Percentiles rank a stretch among this genome's conserved stretches.
These are phyloP conservation scores for Python bivittatus DNA, from an alignment of 2,113 vertebrate genomes.

Conservation along the genomic window DNA sequence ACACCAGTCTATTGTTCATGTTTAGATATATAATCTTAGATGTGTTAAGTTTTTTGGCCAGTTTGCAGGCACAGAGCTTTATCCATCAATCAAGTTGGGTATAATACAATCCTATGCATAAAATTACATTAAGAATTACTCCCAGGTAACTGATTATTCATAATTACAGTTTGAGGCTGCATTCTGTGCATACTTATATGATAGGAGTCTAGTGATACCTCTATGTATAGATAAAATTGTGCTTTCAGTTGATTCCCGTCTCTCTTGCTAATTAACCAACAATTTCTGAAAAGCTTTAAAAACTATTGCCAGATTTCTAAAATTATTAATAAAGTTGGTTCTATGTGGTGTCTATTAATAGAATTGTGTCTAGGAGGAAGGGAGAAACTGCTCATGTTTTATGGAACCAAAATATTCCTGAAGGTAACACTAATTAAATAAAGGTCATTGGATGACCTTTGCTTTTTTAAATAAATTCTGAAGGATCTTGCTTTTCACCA, in stretches of 20 bases:
- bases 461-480: background rate
- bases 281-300: background rate
- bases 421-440: background rate
- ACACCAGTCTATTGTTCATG: background rate
- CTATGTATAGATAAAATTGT: background rate
- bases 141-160: background rate
- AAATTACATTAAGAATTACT: background rate
- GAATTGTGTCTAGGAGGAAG: background rate
- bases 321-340: background rate
- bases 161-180: background rate
- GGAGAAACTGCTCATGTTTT: background rate
- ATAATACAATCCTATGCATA: background rate
- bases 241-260: background rate
- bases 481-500: background rate
- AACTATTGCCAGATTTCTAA: background rate
- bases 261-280: background rate
- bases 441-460: background rate
- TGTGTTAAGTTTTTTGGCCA: background rate
- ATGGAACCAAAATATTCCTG: background rate
- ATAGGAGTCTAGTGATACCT: background rate
- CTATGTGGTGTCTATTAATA: background rate
- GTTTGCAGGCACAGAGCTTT: background rate
- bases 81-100: background rate
- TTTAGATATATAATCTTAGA: background rate
- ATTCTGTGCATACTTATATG: background rate